Conservation (phyloP, 2,888 invertebrate species). For the Balanococcus diminutus region DNA sequence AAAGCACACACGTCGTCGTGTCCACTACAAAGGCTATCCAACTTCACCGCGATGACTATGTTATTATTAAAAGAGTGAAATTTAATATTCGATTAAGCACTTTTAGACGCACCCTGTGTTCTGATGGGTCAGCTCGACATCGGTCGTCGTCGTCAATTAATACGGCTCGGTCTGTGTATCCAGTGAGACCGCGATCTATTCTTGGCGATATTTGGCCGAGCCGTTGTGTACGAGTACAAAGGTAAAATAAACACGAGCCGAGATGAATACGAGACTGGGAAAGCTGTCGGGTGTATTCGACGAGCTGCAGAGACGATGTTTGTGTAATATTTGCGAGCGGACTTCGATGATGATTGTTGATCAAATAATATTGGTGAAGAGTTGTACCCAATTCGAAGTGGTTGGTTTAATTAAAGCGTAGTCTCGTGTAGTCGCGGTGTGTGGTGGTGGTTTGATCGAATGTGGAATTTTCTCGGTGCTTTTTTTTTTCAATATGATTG, state of each 20-base stretch:
- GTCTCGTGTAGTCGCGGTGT: too few relatives aligned
- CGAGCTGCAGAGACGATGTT: not conserved
- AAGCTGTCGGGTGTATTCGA: not conserved
- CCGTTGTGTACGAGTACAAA: not conserved
- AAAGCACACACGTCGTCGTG: too few relatives aligned
- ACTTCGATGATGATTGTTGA: not conserved
- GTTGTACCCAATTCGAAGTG: not conserved
- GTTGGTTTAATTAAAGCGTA: not conserved
- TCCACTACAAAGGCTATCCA: too few relatives aligned
- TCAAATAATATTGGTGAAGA: not conserved
- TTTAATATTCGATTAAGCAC: not conserved
- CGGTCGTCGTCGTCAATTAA: not conserved
- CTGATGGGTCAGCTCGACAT: not conserved
- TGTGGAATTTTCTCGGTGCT: too few relatives aligned
- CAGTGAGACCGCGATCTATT: not conserved
- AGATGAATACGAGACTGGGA: not conserved
- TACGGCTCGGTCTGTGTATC: not conserved
- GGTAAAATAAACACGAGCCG: not conserved
- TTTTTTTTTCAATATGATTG: too few relatives aligned
- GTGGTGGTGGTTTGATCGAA: too few relatives aligned
- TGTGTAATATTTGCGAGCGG: not conserved
- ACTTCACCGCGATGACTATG: too few relatives aligned
- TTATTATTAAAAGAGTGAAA: too few relatives aligned
- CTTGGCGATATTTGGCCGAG: not conserved
- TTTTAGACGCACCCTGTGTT: not conserved